Percentiles rank a stretch among this genome's conserved stretches.
Evolutionary conservation across 2,797 vertebrate species (phyloP).

Genomic region (Cynodonichthys magdalenae): DNA sequence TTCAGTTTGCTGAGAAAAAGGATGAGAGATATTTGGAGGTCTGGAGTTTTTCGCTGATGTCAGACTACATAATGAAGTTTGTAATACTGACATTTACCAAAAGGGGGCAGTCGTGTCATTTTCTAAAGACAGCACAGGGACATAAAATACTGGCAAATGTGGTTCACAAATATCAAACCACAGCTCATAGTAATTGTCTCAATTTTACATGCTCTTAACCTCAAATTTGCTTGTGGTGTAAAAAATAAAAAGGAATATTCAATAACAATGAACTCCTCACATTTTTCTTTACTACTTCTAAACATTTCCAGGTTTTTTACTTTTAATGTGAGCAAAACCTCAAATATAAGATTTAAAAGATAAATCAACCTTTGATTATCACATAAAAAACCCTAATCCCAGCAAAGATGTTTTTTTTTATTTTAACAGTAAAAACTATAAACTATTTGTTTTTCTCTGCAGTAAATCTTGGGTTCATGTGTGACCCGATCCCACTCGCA

Average conservation of each 20-base stretch:
- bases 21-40: conserved; percentile 14
- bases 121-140: conserved; percentile 21
- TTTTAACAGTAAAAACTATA: conserved; percentile 1
- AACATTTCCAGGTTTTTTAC: no score
- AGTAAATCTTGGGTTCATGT: neutral
- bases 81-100: conserved; percentile 53
- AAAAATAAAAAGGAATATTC: no score
- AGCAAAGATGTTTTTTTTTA: no score
- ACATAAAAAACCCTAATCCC: no score
- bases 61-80: conserved; percentile 73
- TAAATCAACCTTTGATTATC: no score
- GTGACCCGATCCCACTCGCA: neutral
- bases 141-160: conserved; percentile 4
- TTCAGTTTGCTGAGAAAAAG: neutral
- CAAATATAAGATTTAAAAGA: no score
- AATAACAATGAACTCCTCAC: neutral
- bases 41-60: conserved; percentile 62
- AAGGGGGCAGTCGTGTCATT: conserved; percentile 70
- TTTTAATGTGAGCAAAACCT: no score
- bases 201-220: conserved; percentile 25
- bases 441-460: neutral
- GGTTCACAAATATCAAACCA: conserved; percentile 38
- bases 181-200: conserved; percentile 32
- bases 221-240: conserved; percentile 16
- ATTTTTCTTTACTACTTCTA: no score